phyloP scores from a whole-genome alignment of 2,113 vertebrate genomes.

The Rhabdornis inornatus region DNA sequence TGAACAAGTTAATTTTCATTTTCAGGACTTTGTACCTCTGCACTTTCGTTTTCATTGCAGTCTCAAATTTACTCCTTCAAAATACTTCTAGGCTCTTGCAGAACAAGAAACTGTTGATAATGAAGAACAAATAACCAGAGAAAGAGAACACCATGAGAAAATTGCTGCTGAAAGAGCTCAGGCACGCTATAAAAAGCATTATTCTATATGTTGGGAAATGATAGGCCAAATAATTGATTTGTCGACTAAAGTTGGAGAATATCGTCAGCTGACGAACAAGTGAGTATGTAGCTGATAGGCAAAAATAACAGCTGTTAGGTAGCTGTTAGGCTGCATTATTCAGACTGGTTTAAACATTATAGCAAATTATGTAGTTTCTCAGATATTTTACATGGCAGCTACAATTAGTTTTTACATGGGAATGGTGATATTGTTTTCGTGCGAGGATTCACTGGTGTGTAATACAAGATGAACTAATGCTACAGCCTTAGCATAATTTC shows the following conservation, averaged over 20 bases:
- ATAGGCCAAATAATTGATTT: slow-evolving; percentile 86
- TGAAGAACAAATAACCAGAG: slow-evolving; percentile 76
- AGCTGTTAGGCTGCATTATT: background rate
- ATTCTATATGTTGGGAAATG: slow-evolving; percentile 77
- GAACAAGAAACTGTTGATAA: slow-evolving; percentile 79
- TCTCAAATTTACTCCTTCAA: background rate
- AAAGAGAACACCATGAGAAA: slow-evolving; percentile 74
- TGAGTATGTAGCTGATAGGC: slow-evolving; percentile 64
- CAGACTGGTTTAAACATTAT: background rate
- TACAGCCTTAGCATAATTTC: background rate
- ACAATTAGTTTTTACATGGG: background rate
- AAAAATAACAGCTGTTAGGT: background rate
- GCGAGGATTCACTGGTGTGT: background rate
- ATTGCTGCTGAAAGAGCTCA: slow-evolving; percentile 78
- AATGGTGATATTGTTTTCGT: background rate
- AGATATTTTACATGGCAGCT: background rate
- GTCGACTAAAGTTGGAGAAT: slow-evolving; percentile 84
- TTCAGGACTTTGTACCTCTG: background rate
- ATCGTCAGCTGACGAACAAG: slow-evolving; percentile 82
- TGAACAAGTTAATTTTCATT: background rate
- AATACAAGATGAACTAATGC: background rate
- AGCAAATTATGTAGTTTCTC: background rate
- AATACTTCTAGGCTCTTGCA: slow-evolving; percentile 77
- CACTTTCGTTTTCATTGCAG: background rate
- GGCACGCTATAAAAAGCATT: slow-evolving; percentile 79